These are phyloP conservation scores for Petroica traversi DNA, from an alignment of 2,113 vertebrate species.

Conservation along the genomic window DNA sequence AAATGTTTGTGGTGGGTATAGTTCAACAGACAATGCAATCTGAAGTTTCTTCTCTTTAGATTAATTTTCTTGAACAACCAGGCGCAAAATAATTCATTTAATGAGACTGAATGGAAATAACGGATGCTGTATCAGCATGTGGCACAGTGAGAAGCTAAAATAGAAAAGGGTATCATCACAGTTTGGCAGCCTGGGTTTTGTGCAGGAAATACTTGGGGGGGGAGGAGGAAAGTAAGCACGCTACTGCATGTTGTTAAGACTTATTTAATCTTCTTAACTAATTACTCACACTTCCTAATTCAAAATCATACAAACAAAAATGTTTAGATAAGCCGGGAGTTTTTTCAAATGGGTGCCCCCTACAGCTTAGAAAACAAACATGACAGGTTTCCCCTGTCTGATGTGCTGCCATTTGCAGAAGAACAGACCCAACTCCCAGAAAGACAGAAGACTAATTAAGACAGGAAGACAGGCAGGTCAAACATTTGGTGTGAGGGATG, in stretches of 20 bases:
- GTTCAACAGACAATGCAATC: neutral
- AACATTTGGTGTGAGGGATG: slow-evolving; percentile 71
- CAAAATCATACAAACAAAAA: slow-evolving; percentile 80
- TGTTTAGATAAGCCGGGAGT: slow-evolving; percentile 70
- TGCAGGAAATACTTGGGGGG: slow-evolving; percentile 19
- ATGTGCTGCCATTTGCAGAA: slow-evolving; percentile 76
- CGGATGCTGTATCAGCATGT: slow-evolving; percentile 40
- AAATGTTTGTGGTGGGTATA: slow-evolving; percentile 16
- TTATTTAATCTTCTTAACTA: slow-evolving; percentile 76
- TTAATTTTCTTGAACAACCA: slow-evolving; percentile 42
- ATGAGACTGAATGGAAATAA: slow-evolving; percentile 24
- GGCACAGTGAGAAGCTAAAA: slow-evolving; percentile 46
- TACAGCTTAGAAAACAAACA: slow-evolving; percentile 79
- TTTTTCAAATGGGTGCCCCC: slow-evolving; percentile 75
- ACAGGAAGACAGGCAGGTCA: slow-evolving; percentile 70
- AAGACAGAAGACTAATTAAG: slow-evolving; percentile 74
- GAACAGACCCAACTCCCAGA: slow-evolving; percentile 65
- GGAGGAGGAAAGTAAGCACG: slow-evolving; percentile 1
- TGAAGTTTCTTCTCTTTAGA: slow-evolving; percentile 33
- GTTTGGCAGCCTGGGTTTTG: slow-evolving; percentile 27
- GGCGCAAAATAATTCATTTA: slow-evolving; percentile 33
- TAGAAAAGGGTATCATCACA: slow-evolving; percentile 26
- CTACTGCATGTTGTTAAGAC: slow-evolving; percentile 68
- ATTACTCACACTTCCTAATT: slow-evolving; percentile 79
- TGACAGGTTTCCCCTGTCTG: slow-evolving; percentile 61